Conservation (phyloP, 1,140 invertebrate genomes). For the Rhopalosiphum padi region DNA sequence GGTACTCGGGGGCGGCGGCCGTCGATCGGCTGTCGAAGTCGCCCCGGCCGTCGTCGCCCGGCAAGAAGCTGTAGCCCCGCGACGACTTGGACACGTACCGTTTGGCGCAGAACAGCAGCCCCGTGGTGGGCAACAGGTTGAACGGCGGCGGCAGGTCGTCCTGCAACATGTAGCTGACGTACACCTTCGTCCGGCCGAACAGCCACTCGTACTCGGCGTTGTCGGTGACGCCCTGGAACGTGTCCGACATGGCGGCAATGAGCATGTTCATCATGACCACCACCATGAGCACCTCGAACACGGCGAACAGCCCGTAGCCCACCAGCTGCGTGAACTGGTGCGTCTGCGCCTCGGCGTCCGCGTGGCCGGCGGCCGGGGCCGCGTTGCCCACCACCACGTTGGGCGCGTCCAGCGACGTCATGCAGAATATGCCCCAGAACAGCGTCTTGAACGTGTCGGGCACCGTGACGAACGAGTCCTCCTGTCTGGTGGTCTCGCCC, state of each 20-base stretch:
- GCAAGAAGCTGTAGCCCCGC: neutral
- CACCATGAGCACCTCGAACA: slow-evolving; percentile 74
- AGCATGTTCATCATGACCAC: slow-evolving; percentile 80
- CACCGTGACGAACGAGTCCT: slow-evolving; percentile 68
- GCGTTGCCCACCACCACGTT: slow-evolving; percentile 71
- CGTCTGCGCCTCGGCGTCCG: slow-evolving; percentile 68
- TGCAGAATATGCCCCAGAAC: slow-evolving; percentile 80
- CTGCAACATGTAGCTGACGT: slow-evolving; percentile 21
- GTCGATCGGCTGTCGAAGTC: neutral
- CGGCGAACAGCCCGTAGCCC: slow-evolving; percentile 72
- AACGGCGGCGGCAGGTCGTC: slow-evolving; percentile 38
- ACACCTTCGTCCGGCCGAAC: slow-evolving; percentile 66
- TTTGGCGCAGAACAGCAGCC: neutral
- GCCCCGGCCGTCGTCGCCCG: neutral
- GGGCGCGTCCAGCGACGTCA: slow-evolving; percentile 72
- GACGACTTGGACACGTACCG: neutral
- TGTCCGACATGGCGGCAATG: slow-evolving; percentile 79
- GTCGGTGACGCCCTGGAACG: slow-evolving; percentile 72
- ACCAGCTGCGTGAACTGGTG: slow-evolving; percentile 71
- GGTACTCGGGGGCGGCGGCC: neutral
- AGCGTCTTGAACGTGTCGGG: slow-evolving; percentile 71
- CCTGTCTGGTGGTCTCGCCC: slow-evolving; percentile 64
- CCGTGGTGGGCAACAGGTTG: slow-evolving; percentile 18
- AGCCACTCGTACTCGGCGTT: slow-evolving; percentile 71
- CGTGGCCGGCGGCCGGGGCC: slow-evolving; percentile 74